Evolutionary conservation across 2,888 invertebrate genomes (phyloP).

Genomic region (Tetranychus piercei): DNA sequence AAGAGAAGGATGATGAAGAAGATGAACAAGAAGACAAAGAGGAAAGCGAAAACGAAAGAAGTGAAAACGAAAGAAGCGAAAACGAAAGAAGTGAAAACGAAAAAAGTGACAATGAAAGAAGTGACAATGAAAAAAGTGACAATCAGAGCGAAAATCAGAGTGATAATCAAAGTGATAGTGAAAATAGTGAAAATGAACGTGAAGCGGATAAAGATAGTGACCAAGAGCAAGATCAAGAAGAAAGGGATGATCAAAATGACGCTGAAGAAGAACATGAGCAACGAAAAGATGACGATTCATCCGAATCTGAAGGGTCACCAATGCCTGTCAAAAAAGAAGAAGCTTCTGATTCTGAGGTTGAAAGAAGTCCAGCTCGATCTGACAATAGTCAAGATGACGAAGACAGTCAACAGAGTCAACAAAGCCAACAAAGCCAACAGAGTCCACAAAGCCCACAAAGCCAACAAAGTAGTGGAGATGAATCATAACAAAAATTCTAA

Average conservation of each 20-base stretch:
- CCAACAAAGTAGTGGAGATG: neutral
- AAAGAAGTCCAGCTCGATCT: constrained; percentile 18
- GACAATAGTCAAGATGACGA: constrained; percentile 1
- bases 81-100: neutral
- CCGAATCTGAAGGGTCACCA: neutral
- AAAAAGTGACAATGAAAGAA: neutral
- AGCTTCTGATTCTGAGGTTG: constrained; percentile 19
- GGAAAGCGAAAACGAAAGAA: neutral
- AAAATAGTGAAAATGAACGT: constrained; percentile 19
- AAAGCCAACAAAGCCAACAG: neutral
- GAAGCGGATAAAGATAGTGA: constrained; percentile 16
- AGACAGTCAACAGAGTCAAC: neutral
- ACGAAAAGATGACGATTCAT: neutral
- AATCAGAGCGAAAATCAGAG: no score
- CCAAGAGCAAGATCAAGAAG: constrained; percentile 11
- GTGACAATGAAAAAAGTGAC: constrained; percentile 20
- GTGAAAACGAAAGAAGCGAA: neutral
- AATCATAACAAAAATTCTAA: neutral
- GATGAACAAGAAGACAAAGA: neutral
- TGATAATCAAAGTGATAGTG: no score
- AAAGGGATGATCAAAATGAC: neutral
- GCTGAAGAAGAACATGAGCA: neutral
- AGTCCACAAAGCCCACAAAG: neutral
- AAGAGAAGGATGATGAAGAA: neutral
- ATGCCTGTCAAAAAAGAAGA: neutral